Percentiles rank a stretch among this genome's conserved stretches.
Conservation (phyloP, 2,797 vertebrate species). For the Perodicticus potto region DNA sequence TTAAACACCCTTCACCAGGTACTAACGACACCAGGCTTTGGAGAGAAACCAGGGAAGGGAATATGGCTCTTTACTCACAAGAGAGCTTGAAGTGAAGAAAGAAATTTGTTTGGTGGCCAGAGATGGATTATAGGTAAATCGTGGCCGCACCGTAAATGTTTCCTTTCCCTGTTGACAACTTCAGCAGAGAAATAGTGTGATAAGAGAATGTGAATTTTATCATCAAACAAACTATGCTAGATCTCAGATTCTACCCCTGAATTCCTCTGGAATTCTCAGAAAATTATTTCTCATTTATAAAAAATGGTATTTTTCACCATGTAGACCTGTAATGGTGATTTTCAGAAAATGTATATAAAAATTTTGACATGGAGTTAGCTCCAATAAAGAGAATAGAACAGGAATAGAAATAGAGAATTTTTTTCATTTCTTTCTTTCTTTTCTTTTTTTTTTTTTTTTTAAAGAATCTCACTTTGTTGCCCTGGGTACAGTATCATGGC, state of each 20-base stretch:
- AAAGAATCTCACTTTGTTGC: no score
- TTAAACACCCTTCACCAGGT: background rate
- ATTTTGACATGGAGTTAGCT: background rate
- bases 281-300: background rate
- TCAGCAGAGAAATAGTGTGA: background rate
- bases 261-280: background rate
- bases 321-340: background rate
- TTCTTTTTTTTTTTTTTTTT: no score
- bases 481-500: no score
- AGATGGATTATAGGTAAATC: background rate
- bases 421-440: background rate
- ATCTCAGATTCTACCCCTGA: background rate
- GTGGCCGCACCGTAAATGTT: background rate
- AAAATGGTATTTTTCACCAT: background rate
- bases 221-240: background rate
- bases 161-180: background rate
- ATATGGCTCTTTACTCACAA: background rate
- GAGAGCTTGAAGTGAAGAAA: background rate
- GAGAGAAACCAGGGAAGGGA: background rate
- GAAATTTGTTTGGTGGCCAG: background rate
- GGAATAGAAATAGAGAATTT: background rate
- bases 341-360: background rate
- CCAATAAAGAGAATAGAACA: background rate
- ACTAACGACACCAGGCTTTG: background rate
- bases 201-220: background rate